phyloP scores from a whole-genome alignment of 2,797 vertebrate species.

The Hafferia zeledoni region DNA sequence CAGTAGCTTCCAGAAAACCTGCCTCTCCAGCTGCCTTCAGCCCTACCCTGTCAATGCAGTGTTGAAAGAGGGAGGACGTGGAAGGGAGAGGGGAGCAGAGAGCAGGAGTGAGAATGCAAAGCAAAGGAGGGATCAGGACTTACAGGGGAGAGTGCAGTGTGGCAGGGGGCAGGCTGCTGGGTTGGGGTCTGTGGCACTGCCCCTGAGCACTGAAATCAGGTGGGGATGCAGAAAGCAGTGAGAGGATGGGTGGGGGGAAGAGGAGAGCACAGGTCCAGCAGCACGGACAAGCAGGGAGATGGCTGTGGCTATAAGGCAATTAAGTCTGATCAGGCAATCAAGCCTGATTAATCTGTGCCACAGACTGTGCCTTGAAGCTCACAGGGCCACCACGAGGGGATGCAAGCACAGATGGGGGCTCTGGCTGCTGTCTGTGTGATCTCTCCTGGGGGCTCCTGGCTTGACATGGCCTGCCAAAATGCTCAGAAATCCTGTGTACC shows the following conservation, averaged over 20 bases:
- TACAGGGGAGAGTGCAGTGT: background rate
- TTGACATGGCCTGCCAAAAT: background rate
- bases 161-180: background rate
- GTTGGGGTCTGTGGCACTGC: background rate
- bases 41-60: background rate
- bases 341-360: background rate
- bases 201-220: background rate
- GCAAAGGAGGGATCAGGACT: background rate
- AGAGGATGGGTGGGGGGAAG: background rate
- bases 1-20: background rate
- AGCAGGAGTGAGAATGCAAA: background rate
- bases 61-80: background rate
- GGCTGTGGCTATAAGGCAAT: background rate
- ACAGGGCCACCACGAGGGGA: background rate
- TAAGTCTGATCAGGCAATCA: background rate
- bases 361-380: background rate
- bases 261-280: background rate
- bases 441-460: background rate
- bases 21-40: background rate
- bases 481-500: background rate
- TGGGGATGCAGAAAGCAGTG: background rate
- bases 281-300: background rate
- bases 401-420: background rate
- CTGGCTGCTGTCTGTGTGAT: background rate
- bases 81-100: background rate